Percentiles rank a stretch among this genome's conserved stretches.
Evolutionary conservation across 2,113 vertebrate genomes (phyloP).

Genomic region (human): DNA sequence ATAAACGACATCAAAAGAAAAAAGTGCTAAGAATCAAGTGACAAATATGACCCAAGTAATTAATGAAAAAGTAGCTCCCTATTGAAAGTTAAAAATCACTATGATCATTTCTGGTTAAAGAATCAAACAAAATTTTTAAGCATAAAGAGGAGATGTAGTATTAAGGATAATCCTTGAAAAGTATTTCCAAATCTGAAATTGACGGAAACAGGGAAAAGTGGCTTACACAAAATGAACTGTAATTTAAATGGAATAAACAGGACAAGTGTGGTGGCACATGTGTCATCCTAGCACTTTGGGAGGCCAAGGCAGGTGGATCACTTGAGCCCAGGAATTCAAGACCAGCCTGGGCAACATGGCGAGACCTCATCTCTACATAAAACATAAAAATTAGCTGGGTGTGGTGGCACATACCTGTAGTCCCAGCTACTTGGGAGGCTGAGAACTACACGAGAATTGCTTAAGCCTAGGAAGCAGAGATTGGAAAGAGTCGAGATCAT

Average conservation of each 20-base stretch:
- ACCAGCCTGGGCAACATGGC: no score
- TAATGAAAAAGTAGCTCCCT: not conserved
- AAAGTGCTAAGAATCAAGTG: not conserved
- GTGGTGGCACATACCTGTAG: no score
- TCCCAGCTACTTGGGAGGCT: no score
- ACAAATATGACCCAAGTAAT: not conserved
- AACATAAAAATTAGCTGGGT: no score
- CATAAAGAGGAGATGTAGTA: not conserved
- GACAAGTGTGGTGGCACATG: no score
- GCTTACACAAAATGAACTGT: not conserved
- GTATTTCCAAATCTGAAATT: constrained; percentile 17
- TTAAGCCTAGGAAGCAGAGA: no score
- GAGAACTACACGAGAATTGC: no score
- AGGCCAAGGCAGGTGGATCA: no score
- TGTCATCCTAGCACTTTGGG: no score
- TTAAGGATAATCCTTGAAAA: constrained; percentile 22
- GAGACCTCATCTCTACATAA: no score
- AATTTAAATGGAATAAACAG: not conserved
- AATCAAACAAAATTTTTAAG: constrained; percentile 8
- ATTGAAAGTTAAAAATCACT: not conserved
- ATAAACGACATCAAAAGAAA: not conserved
- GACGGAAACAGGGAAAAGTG: not conserved
- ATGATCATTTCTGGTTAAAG: not conserved
- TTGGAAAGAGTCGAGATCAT: no score
- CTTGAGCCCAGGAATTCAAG: no score